Conservation (phyloP, 2,888 invertebrate genomes). For the Drosophila hamatofila region DNA sequence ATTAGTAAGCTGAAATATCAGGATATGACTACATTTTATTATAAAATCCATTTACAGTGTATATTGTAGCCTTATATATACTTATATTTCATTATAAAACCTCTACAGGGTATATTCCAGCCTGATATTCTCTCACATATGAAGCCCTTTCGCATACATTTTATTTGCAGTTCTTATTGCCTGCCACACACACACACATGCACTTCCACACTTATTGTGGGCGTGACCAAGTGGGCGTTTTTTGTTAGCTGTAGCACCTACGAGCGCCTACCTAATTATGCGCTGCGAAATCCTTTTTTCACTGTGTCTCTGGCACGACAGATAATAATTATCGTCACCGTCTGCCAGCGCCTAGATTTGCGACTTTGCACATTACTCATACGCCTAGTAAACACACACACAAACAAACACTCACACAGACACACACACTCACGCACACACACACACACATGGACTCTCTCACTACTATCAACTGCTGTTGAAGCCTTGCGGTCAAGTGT, state of each 20-base stretch:
- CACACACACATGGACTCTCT: constrained; percentile 2
- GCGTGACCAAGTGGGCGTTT: constrained; percentile 66
- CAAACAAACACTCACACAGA: neutral
- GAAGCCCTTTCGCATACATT: constrained; percentile 16
- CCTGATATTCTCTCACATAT: neutral
- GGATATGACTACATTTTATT: too few species aligned
- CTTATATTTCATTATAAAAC: too few species aligned
- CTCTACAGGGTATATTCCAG: neutral
- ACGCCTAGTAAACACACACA: constrained; percentile 33
- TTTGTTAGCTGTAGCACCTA: constrained; percentile 10
- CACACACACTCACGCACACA: neutral
- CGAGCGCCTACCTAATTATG: constrained; percentile 57
- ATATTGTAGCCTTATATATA: too few species aligned
- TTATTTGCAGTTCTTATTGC: constrained; percentile 21
- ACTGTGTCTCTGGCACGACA: constrained; percentile 18
- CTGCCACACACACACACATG: constrained; percentile 17
- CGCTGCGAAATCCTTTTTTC: constrained; percentile 50
- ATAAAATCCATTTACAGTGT: too few species aligned
- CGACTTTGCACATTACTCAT: constrained; percentile 46
- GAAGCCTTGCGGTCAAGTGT: constrained; percentile 60
- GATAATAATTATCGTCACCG: constrained; percentile 56
- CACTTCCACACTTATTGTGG: constrained; percentile 24
- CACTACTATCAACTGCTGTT: constrained; percentile 15
- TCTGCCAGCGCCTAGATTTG: constrained; percentile 13
- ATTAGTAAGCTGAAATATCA: neutral